Evolutionary conservation across 1,140 invertebrate species (phyloP).

Genomic region (Periplaneta americana): DNA sequence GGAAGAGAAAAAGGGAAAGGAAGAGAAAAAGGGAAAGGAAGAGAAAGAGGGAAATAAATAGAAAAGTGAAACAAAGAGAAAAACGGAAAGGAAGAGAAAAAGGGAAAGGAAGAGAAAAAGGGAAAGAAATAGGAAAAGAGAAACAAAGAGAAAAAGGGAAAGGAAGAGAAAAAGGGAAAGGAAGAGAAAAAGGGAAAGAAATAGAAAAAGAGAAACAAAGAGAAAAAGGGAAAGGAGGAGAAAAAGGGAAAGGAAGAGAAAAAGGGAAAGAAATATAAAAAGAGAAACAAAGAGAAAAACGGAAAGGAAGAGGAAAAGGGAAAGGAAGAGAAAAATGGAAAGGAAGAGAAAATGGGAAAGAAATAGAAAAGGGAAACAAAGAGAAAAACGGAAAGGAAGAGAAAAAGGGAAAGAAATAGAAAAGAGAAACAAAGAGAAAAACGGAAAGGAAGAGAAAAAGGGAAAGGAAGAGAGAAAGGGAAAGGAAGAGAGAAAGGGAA

Average conservation of each 20-base stretch:
- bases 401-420: too few relatives aligned
- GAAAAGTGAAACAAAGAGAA: too few relatives aligned
- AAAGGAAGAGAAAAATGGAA: not conserved
- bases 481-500: too few relatives aligned
- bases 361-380: not conserved
- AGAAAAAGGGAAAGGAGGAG: too few relatives aligned
- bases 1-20: not conserved
- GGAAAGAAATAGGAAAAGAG: not conserved
- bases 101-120: not conserved
- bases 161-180: conserved; percentile 11
- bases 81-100: not conserved
- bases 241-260: not conserved
- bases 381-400: too few relatives aligned
- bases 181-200: too few relatives aligned
- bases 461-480: too few relatives aligned
- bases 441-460: too few relatives aligned
- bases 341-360: not conserved
- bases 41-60: not conserved
- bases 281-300: not conserved
- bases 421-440: too few relatives aligned
- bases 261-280: not conserved
- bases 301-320: not conserved
- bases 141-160: not conserved
- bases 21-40: not conserved
- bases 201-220: too few relatives aligned